phyloP scores from a whole-genome alignment of 2,113 vertebrate species.

The Pseudolaguvia tuberculata region DNA sequence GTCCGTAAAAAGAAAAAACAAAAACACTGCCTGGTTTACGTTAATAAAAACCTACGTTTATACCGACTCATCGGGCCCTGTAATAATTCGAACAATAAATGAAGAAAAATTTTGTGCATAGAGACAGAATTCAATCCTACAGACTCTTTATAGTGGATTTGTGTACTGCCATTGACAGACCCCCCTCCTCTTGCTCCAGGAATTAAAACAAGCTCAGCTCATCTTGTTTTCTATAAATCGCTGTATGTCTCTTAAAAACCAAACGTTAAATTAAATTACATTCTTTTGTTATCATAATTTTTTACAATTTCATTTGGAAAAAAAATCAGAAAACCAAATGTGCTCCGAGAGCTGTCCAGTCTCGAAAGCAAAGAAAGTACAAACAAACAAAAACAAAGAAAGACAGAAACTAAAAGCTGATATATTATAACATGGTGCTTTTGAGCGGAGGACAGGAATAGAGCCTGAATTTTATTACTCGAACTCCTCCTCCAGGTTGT shows the following conservation, averaged over 20 bases:
- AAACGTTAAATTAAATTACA: slow-evolving; percentile 59
- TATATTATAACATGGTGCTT: slow-evolving; percentile 41
- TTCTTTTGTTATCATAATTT: slow-evolving; percentile 53
- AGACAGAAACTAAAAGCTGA: slow-evolving; percentile 34
- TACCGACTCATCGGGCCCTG: not conserved
- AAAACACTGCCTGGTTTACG: not conserved
- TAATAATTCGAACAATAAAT: slow-evolving; percentile 48
- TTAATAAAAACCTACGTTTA: slow-evolving; percentile 4
- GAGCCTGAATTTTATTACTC: slow-evolving; percentile 59
- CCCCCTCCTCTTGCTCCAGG: slow-evolving; percentile 59
- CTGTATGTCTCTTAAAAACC: slow-evolving; percentile 54
- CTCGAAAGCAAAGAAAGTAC: slow-evolving; percentile 40
- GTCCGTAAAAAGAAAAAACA: not conserved
- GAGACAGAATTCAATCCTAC: slow-evolving; percentile 60
- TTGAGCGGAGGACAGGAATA: slow-evolving; percentile 38
- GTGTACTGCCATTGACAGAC: slow-evolving; percentile 47
- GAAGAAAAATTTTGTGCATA: slow-evolving; percentile 74
- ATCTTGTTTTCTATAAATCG: slow-evolving; percentile 46
- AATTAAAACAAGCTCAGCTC: slow-evolving; percentile 32
- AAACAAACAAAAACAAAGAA: slow-evolving; percentile 36
- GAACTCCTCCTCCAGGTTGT: slow-evolving; percentile 84
- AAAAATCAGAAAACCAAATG: slow-evolving; percentile 57
- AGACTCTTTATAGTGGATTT: slow-evolving; percentile 51
- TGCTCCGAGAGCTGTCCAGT: slow-evolving; percentile 63
- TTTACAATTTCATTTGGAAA: slow-evolving; percentile 55